Evolutionary conservation across 23 tunicate genomes (phyloP).

Genomic region (Botrylloides violaceus): DNA sequence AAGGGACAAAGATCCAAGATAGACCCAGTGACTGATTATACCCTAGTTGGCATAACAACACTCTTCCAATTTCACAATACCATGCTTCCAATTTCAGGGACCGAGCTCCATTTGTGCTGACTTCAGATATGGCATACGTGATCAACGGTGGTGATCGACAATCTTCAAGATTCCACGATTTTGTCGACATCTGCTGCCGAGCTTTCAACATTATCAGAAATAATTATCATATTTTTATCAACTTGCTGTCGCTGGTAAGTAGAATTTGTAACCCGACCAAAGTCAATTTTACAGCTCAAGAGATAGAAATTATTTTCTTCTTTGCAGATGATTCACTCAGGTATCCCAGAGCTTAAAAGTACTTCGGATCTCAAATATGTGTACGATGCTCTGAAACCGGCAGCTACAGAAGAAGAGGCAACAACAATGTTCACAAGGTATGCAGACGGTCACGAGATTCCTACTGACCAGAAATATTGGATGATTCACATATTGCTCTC

Average conservation of each 20-base stretch:
- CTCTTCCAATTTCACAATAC: too few relatives aligned
- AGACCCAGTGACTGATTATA: too few relatives aligned
- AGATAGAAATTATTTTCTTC: too few relatives aligned
- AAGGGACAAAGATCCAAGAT: too few relatives aligned
- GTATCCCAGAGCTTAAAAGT: conserved; percentile 66
- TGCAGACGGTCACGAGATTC: neutral
- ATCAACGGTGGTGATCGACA: conserved; percentile 97
- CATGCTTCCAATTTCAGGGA: too few relatives aligned
- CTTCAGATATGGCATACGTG: conserved; percentile 99
- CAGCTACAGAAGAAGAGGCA: conserved; percentile 78
- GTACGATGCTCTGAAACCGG: conserved; percentile 77
- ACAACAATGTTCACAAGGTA: conserved; percentile 93
- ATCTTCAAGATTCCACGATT: conserved; percentile 83
- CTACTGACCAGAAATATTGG: too few relatives aligned
- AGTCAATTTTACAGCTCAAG: too few relatives aligned
- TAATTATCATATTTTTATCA: conserved; percentile 63
- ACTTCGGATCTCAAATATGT: conserved; percentile 76
- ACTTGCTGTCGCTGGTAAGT: conserved; percentile 72
- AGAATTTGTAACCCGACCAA: too few relatives aligned
- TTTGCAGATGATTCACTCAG: conserved; percentile 85
- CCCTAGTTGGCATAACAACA: too few relatives aligned
- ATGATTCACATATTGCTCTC: neutral
- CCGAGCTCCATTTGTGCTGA: conserved; percentile 97
- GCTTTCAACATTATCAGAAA: conserved; percentile 90
- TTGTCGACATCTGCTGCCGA: conserved; percentile 84